Conservation (phyloP, 2,888 invertebrate genomes). For the Tetropium fuscum region DNA sequence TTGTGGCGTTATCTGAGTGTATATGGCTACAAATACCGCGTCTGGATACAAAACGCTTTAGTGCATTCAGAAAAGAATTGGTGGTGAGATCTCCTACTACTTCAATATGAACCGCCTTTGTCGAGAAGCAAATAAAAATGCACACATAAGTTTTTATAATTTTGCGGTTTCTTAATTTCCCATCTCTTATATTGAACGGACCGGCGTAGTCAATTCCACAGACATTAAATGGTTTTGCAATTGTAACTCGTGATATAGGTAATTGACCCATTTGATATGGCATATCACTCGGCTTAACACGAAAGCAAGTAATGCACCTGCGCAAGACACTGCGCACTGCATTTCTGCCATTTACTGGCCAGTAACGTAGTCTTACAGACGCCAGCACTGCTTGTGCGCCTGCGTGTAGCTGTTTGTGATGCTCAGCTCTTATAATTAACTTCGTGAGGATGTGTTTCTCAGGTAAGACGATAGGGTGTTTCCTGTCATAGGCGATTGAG, state of each 20-base stretch:
- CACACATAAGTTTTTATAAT: background rate
- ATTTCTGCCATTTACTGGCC: background rate
- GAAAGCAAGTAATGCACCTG: background rate
- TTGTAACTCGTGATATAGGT: background rate
- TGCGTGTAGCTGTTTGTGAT: background rate
- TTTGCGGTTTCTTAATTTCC: background rate
- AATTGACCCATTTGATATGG: background rate
- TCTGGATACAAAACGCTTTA: background rate
- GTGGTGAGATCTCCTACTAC: background rate
- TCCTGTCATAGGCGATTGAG: background rate
- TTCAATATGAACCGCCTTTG: background rate
- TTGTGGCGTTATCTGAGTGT: background rate
- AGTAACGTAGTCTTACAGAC: background rate
- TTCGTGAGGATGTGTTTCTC: background rate
- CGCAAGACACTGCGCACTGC: background rate
- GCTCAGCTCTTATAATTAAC: background rate
- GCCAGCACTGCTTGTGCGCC: slow-evolving; percentile 1
- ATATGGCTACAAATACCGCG: background rate
- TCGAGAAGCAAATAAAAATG: background rate
- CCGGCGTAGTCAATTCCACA: background rate
- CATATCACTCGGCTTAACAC: background rate
- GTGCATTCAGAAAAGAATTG: background rate
- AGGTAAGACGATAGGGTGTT: slow-evolving; percentile 1
- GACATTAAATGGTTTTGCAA: background rate
- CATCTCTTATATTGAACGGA: background rate